Evolutionary conservation across 1,140 invertebrate genomes (phyloP), one percentile per base, ranked within the genome.

Genomic region (Dendrolimus kikuchii): DNA sequence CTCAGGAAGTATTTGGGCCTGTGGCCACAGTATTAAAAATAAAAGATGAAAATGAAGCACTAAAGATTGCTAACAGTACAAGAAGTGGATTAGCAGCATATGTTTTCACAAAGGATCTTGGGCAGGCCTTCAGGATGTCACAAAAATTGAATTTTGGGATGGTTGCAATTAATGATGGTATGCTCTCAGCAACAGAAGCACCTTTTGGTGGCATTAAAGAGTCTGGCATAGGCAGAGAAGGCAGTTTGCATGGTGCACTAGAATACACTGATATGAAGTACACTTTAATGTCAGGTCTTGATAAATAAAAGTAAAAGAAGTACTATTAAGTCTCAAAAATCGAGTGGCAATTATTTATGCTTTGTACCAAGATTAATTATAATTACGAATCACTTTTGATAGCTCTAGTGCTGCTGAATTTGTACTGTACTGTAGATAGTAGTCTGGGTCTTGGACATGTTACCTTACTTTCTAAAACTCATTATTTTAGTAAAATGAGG

Each of bases 201-300:
- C 94, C 98, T 40, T 99, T 96, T 79, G 98, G 99, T 9, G 99
- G 99, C 2, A 89, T 99, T 7, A 99, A 99, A 88, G 95, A 99
- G 84, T 99, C 97, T 7, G 99, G 99, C 7, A 89, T 99, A 46
- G 98, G 98, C 0, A 89, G 97, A 47, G 98, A 99, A 88, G 98
- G 98, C 0, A 97, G 96, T 10, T 92, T 90, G 67, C 95, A 99
- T 88, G 98, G 98, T 6, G 92, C 97, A 49, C 96, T 99, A 64
- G 98, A 99, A 73, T 99, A 94, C 81, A 91, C 95, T n/a, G 92
- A 99, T 69, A 92, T 98, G 8, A 99, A 99, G 89, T 99, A 99
- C 82, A 89, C 79, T 55, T 51, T 86, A 23, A 80, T 86, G 59
- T 84, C 82, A 48, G 81, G 63, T 44, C 58, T 86, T 39, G 79